Percentiles rank a stretch among this genome's conserved stretches.
phyloP scores from a whole-genome alignment of 35 echinoderm and acorn worm genomes.

The Diadema setosum region DNA sequence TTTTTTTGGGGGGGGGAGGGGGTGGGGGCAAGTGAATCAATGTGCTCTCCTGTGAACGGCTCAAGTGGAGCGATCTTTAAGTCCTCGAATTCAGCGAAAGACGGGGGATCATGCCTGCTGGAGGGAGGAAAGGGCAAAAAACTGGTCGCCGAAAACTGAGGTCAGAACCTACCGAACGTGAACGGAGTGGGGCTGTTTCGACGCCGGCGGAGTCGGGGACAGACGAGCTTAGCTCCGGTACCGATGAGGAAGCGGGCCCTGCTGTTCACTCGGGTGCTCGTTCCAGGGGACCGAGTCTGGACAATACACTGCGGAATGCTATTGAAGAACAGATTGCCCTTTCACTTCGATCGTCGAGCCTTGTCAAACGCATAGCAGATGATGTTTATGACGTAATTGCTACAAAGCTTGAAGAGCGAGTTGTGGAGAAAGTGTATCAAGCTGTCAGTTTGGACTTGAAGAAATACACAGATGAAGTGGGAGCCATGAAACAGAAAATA shows the following conservation, averaged over 20 bases:
- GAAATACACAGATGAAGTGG: not conserved
- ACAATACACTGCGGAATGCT: not conserved
- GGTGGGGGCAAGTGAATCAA: too few species aligned
- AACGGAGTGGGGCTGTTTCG: not conserved
- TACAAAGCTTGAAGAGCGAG: not conserved
- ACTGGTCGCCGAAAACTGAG: not conserved
- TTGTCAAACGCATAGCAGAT: not conserved
- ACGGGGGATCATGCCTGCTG: not conserved
- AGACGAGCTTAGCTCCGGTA: not conserved
- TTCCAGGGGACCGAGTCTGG: not conserved
- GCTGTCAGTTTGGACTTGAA: not conserved
- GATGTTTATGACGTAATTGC: not conserved
- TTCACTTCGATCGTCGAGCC: not conserved
- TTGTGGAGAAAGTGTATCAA: not conserved
- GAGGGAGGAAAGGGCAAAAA: not conserved
- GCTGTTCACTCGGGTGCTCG: not conserved
- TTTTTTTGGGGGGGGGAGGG: too few species aligned
- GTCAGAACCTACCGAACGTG: not conserved
- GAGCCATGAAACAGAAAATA: not conserved
- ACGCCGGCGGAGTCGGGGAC: not conserved
- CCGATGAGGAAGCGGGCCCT: not conserved
- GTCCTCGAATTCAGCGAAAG: too few species aligned
- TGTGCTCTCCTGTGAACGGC: too few species aligned
- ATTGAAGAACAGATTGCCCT: not conserved
- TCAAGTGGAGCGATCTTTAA: too few species aligned